Evolutionary conservation across 2,113 vertebrate species (phyloP), one percentile per base, ranked within the genome.

Genomic region (Eublepharis macularius): DNA sequence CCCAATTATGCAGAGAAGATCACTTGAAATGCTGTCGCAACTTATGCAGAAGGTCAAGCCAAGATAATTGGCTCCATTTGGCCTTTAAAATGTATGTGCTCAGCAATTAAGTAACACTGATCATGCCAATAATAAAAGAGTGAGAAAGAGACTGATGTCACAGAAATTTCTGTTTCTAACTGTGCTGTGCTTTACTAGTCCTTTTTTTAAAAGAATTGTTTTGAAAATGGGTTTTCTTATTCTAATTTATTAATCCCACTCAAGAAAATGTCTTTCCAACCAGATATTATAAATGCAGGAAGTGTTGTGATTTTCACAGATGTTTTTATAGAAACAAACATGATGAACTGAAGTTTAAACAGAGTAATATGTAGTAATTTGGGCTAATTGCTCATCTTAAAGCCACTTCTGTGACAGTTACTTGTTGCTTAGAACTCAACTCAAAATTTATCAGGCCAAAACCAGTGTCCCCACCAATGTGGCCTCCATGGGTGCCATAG

Each of bases 11-110:
- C n/a, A n/a, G 70, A 34, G 45, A 21, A 11, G 51, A 66, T 68
- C 45, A 13, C 39, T 76, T 76, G 63, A 77, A 80, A 84, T 76
- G 73, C 41, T 76, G 41, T 10, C 4, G 43, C 60, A 24, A 11
- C 60, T 75, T 60, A 76, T 66, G 26, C 32, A 76, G 63, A 51
- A 84, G 74, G 73, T 51, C 74, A 84, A 12, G 49, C 26, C 60
- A 84, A 68, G 45, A 66, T 84, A 76, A 68, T 76, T 76, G 63
- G 60, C 26, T 76, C 63, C 36, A 65, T 84, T 34, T 77, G 74
- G 45, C 74, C 82, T 77, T 84, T 77, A 51, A 84, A 68, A 76
- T 39, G 74, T 16, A 26, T 24, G 70, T 75, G 72, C 72, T 83
- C 81, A 47, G 81, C 70, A 77, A 84, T 68, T 76, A 84, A 76